Conservation (phyloP, 1,140 invertebrate genomes). For the Zaprionus kolodkinae region DNA sequence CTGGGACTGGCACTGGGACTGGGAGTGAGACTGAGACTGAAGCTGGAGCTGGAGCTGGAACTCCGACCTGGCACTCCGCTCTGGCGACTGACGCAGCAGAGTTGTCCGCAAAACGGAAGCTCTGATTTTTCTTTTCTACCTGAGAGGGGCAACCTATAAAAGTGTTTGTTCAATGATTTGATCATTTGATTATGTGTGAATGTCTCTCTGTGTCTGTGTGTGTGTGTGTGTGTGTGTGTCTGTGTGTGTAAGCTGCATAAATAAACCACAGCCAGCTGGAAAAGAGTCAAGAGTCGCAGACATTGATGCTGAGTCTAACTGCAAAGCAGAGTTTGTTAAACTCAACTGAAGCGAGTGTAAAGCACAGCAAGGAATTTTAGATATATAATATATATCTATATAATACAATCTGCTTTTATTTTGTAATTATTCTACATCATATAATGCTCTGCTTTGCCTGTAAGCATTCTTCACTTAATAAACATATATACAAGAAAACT, state of each 20-base stretch:
- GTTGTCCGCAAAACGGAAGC: conserved; percentile 67
- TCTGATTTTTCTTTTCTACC: conserved; percentile 68
- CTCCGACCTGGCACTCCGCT: background rate
- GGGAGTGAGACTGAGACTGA: conserved; percentile 21
- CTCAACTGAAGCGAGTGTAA: conserved; percentile 1
- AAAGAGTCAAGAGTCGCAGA: conserved; percentile 26
- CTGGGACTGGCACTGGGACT: conserved; percentile 29
- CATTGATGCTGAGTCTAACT: conserved; percentile 5
- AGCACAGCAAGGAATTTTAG: background rate
- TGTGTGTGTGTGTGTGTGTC: conserved; percentile 36
- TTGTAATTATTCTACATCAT: no score
- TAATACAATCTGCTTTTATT: no score
- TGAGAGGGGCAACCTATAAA: conserved; percentile 41
- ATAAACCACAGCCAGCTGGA: conserved; percentile 39
- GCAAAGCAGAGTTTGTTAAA: conserved; percentile 41
- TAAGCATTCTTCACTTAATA: no score
- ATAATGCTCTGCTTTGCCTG: no score
- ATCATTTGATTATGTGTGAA: conserved; percentile 36
- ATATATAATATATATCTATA: no score
- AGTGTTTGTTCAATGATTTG: conserved; percentile 64
- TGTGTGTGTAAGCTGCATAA: conserved; percentile 61
- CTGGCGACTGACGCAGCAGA: conserved; percentile 59
- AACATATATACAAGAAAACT: no score
- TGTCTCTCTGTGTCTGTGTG: background rate
- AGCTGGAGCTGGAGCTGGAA: conserved; percentile 29